These are phyloP conservation scores for Luscinia megarhynchos DNA, from an alignment of 2,797 vertebrate species.

Conservation along the genomic window DNA sequence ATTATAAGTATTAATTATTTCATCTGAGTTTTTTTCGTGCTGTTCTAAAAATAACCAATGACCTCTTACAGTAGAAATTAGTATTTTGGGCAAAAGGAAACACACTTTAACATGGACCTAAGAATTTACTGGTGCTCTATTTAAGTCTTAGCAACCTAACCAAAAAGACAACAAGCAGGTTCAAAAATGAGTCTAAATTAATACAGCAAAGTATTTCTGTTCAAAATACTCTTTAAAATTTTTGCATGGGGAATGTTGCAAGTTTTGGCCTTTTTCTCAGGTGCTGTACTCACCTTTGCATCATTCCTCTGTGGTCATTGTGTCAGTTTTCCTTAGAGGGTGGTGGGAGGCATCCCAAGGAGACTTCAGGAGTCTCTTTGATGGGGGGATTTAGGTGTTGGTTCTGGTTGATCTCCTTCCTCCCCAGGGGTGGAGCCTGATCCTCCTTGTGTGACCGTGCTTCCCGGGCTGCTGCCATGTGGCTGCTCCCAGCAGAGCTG, in stretches of 20 bases:
- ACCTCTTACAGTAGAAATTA: not conserved
- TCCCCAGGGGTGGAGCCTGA: not conserved
- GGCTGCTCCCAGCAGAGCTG: accelerated
- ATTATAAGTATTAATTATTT: not conserved
- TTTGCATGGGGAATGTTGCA: not conserved
- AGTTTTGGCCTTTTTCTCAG: not conserved
- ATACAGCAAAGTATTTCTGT: not conserved
- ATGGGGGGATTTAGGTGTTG: not conserved
- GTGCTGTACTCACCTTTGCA: not conserved
- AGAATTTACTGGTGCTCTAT: not conserved
- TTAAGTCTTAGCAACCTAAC: not conserved
- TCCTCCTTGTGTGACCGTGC: not conserved
- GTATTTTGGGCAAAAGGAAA: not conserved
- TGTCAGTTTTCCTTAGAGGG: not conserved
- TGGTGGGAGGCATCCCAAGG: not conserved
- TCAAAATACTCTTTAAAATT: not conserved
- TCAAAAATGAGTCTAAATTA: not conserved
- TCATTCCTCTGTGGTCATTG: accelerated
- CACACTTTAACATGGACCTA: not conserved
- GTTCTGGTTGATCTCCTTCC: not conserved
- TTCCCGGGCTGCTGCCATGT: not conserved
- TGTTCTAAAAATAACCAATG: not conserved
- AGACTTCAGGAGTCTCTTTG: not conserved
- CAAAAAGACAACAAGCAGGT: not conserved
- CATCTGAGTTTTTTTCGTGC: not conserved